Evolutionary conservation across 2,113 vertebrate genomes (phyloP).

Genomic region (Hepsetus odoe): DNA sequence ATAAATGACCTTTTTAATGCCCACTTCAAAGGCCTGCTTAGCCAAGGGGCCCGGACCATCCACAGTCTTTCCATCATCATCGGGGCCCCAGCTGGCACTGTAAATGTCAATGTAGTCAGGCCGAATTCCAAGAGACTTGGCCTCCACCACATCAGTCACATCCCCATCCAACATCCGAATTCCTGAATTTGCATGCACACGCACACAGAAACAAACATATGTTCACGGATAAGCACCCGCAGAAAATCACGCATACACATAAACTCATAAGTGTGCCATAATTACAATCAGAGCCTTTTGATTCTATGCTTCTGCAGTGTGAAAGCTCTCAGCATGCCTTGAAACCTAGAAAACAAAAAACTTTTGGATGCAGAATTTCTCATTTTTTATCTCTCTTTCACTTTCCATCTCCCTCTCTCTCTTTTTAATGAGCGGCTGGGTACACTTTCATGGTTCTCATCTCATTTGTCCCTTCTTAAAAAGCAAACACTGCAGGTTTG

Average conservation of each 20-base stretch:
- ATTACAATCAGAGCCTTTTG: slow-evolving; percentile 63
- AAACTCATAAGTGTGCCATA: slow-evolving; percentile 35
- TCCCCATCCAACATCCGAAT: slow-evolving; percentile 96
- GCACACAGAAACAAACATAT: slow-evolving; percentile 1
- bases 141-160: slow-evolving; percentile 92
- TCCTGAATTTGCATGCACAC: slow-evolving; percentile 77
- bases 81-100: slow-evolving; percentile 95
- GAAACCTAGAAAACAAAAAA: slow-evolving; percentile 27
- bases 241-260: background rate
- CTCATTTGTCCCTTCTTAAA: slow-evolving; percentile 1
- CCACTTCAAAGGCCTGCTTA: slow-evolving; percentile 87
- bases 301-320: slow-evolving; percentile 34
- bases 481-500: slow-evolving; percentile 9
- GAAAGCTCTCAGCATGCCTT: slow-evolving; percentile 7
- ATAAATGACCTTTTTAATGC: slow-evolving; percentile 87
- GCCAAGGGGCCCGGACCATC: slow-evolving; percentile 89
- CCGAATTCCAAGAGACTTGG: slow-evolving; percentile 87
- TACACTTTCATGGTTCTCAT: slow-evolving; percentile 1
- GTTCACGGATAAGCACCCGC: background rate
- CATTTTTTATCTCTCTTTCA: background rate
- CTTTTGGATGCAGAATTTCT: background rate
- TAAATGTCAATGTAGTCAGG: slow-evolving; percentile 95
- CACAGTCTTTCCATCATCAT: slow-evolving; percentile 94
- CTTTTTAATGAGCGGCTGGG: slow-evolving; percentile 21
- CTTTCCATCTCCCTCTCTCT: background rate